phyloP scores from a whole-genome alignment of 92 coral and sea anemone species.

The Paramuricea clavata region DNA sequence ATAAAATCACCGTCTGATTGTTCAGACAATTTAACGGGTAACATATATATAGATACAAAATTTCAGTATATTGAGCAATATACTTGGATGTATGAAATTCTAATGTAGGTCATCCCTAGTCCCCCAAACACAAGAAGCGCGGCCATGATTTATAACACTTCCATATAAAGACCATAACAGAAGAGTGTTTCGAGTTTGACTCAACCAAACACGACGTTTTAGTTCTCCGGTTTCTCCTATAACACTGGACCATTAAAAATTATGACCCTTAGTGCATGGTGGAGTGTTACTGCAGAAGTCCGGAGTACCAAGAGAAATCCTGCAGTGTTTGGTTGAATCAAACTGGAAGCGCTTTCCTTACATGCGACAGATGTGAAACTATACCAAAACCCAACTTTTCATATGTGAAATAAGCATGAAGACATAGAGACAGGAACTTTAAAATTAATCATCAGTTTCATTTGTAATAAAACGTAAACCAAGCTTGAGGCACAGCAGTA shows the following conservation, averaged over 20 bases:
- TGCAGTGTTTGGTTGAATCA: background rate
- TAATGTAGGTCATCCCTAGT: background rate
- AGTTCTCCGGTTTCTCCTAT: too few species aligned
- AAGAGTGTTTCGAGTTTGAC: background rate
- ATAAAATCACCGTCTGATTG: conserved; percentile 98
- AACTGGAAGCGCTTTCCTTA: background rate
- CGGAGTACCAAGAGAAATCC: background rate
- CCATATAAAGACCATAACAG: background rate
- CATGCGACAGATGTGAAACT: background rate
- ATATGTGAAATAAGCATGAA: too few species aligned
- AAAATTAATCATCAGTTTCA: too few species aligned
- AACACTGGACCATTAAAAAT: too few species aligned
- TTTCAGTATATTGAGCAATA: background rate
- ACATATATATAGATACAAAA: conserved; percentile 18
- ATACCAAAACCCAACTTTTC: background rate
- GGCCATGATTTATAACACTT: background rate
- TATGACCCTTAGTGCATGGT: too few species aligned
- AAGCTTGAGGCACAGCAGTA: too few species aligned
- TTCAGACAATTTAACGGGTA: conserved; percentile 95
- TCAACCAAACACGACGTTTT: too few species aligned
- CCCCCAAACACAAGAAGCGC: background rate
- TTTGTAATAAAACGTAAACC: too few species aligned
- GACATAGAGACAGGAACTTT: too few species aligned
- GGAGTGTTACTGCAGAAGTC: background rate
- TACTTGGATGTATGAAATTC: background rate